Evolutionary conservation across 2,797 vertebrate genomes (phyloP).

Genomic region (Cottoperca gobio): DNA sequence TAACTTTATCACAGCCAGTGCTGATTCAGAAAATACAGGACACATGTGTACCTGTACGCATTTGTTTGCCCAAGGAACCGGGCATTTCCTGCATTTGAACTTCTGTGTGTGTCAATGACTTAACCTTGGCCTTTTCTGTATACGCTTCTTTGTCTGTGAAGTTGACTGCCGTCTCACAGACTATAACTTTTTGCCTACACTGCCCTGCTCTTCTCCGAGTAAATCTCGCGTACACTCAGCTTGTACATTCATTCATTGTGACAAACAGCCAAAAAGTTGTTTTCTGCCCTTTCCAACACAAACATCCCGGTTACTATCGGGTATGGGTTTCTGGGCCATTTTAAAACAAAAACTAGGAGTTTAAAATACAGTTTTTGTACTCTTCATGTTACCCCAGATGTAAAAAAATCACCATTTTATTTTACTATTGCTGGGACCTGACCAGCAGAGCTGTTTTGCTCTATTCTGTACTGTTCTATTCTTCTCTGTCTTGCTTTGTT

Average conservation of each 20-base stretch:
- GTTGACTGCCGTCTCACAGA: slow-evolving; percentile 48
- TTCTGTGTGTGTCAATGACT: slow-evolving; percentile 64
- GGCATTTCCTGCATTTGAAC: slow-evolving; percentile 23
- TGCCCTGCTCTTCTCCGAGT: slow-evolving; percentile 16
- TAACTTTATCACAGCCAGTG: slow-evolving; percentile 30
- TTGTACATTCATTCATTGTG: slow-evolving; percentile 14
- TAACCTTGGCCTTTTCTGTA: slow-evolving; percentile 46
- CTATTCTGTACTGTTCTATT: not conserved
- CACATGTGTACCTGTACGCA: not conserved
- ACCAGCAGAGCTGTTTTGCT: slow-evolving; percentile 4
- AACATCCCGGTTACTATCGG: fast-evolving
- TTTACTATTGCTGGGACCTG: not conserved
- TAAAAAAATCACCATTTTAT: not conserved
- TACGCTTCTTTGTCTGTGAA: slow-evolving; percentile 51
- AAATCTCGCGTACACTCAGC: not conserved
- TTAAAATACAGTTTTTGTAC: not conserved
- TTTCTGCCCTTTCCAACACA: not conserved
- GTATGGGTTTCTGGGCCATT: not conserved
- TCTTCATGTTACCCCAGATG: not conserved
- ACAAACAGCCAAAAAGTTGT: not conserved
- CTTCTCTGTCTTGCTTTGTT: slow-evolving; percentile 31
- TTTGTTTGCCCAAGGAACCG: slow-evolving; percentile 40
- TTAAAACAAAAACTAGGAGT: not conserved
- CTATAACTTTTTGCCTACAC: slow-evolving; percentile 30
- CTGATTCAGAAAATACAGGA: slow-evolving; percentile 8